A percentile compares a stretch with the other conserved stretches of the same genome.
phyloP scores from a whole-genome alignment of 2,888 invertebrate species.

The Drosophila testacea region DNA sequence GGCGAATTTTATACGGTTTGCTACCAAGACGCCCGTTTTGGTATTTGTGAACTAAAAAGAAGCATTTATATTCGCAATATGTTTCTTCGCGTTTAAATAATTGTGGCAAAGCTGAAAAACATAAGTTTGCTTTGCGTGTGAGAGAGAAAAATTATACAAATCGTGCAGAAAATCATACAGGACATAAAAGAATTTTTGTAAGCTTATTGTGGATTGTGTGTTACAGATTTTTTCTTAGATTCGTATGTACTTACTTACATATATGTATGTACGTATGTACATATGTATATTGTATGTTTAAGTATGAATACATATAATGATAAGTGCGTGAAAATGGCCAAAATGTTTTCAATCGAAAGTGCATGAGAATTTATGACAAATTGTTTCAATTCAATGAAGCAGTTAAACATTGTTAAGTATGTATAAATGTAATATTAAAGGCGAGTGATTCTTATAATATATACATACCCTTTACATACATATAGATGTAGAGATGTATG shows the following conservation, averaged over 20 bases:
- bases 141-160: background rate
- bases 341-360: conserved; percentile 9
- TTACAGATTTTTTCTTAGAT: conserved; percentile 40
- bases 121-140: background rate
- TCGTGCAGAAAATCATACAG: conserved; percentile 15
- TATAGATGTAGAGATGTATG: conserved; percentile 23
- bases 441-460: conserved; percentile 1
- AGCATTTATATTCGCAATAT: background rate
- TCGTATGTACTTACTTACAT: conserved; percentile 22
- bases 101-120: background rate
- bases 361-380: background rate
- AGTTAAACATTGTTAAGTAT: background rate
- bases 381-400: conserved; percentile 1
- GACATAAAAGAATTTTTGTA: conserved; percentile 13
- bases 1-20: conserved; percentile 60
- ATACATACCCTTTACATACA: background rate
- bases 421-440: background rate
- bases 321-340: conserved; percentile 23
- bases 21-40: conserved; percentile 48
- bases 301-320: conserved; percentile 16
- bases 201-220: conserved; percentile 39
- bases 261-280: conserved; percentile 26
- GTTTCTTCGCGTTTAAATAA: conserved; percentile 3
- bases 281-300: conserved; percentile 19
- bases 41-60: conserved; percentile 33